Evolutionary conservation across 2,113 vertebrate species (phyloP).

Genomic region (Jaculus jaculus): DNA sequence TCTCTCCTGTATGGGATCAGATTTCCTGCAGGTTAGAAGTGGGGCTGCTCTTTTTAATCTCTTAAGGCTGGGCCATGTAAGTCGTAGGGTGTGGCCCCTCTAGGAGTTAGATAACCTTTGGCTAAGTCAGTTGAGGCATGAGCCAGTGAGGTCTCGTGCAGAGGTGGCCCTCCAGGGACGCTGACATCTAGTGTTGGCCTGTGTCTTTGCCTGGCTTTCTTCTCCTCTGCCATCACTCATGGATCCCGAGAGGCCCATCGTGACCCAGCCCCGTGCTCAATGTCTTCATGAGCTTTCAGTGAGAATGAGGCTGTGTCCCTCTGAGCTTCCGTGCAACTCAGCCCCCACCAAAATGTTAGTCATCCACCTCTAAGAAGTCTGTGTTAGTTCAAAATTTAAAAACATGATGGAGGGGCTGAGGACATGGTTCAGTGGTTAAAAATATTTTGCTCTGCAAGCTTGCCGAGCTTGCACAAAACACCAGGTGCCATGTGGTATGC

Average conservation of each 20-base stretch:
- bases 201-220: neutral
- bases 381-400: neutral
- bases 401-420: neutral
- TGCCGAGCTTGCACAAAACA: too few species aligned
- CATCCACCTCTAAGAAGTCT: neutral
- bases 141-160: rapidly evolving
- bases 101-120: neutral
- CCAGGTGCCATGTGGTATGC: too few species aligned
- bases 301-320: neutral
- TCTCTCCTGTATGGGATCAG: neutral
- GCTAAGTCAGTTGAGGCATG: neutral
- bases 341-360: neutral
- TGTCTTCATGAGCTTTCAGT: neutral
- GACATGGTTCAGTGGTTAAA: too few species aligned
- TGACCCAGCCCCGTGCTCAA: neutral
- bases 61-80: neutral
- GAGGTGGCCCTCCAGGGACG: neutral
- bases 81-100: neutral
- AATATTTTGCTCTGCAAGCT: neutral
- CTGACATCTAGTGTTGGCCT: neutral
- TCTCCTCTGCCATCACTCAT: neutral
- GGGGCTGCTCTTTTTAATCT: neutral
- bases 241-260: neutral
- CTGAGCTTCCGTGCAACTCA: neutral
- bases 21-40: neutral